A percentile compares a stretch with the other conserved stretches of the same genome.
phyloP scores from a whole-genome alignment of 2,113 vertebrate species.

The Pelodiscus sinensis region DNA sequence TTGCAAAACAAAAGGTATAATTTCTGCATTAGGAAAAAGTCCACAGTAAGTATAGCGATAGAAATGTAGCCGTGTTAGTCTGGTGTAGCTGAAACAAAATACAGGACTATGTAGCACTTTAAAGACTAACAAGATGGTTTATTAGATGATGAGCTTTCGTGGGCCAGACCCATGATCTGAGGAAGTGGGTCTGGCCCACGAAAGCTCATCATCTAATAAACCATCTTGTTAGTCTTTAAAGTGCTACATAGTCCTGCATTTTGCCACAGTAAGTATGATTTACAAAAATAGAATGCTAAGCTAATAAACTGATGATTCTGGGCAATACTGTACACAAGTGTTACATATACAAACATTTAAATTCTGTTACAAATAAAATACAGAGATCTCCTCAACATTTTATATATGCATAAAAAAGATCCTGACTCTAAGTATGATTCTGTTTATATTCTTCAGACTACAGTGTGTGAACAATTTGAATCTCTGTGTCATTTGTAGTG shows the following conservation, averaged over 20 bases:
- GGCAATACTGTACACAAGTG: background rate
- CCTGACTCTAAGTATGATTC: background rate
- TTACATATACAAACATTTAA: background rate
- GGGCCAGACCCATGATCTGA: no score
- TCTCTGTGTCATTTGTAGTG: background rate
- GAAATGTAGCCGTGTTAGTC: no score
- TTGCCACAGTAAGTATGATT: background rate
- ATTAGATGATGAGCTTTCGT: no score
- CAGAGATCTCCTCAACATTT: background rate
- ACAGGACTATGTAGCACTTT: no score
- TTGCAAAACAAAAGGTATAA: background rate
- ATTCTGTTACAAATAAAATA: background rate
- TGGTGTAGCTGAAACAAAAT: no score
- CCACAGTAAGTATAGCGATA: background rate
- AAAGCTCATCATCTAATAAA: no score
- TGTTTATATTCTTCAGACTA: background rate
- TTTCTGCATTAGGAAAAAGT: background rate
- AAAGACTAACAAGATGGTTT: no score
- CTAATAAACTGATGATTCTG: background rate
- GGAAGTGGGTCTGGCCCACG: no score
- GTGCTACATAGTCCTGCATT: no score
- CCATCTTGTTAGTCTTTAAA: no score
- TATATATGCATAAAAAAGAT: background rate
- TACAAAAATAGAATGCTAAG: background rate
- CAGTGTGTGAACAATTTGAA: background rate